Evolutionary conservation across 2,888 invertebrate species (phyloP), one percentile per base, ranked within the genome.

Genomic region (Trachelus iudaicus): DNA sequence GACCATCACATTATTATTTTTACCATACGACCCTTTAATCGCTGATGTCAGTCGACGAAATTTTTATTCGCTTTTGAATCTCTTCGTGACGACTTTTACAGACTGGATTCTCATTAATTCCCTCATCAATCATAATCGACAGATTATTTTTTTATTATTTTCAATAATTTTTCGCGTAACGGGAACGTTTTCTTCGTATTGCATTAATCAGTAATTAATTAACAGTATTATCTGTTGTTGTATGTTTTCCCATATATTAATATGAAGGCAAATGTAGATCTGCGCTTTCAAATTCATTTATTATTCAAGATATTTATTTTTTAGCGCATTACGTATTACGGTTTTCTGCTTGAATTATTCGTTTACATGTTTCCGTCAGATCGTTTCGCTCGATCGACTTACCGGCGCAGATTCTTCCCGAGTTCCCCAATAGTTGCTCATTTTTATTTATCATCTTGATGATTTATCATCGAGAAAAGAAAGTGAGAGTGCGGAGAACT

Each of bases 401-500:
- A 2, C 9, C 56, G 9, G 23, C 23, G 9, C 56, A 23, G 1
- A 9, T 23, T 9, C 23, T 23, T 6, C 9, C 23, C 30, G 11
- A 56, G 11, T 31, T 6, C 23, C 15, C 56, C 9, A 56, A 56
- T 23, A 9, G 23, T 9, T 56, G 23, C 56, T 75, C 71, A 73
- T 34, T 34, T 71, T 73, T 11, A 35, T 34, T 68, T 35, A 34
- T 12, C 40, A 34, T 71, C 33, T 23, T 37, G 13, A 34, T 37
- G 13, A 34, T 68, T 69, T 31, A 76, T 76, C 71, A 34, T 35
- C 34, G 33, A 73, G 34, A 69, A 31, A 79, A 37, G 75, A 37
- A 75, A 56, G 75, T 87, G 85, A 80, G 23, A 15, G 56, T 23
- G 0, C 1, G 56, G 23, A 23, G 56, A 23, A 56, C 2, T 92